Percentiles rank a stretch among this genome's conserved stretches.
These are phyloP conservation scores for Cottus gobio DNA, from an alignment of 2,113 vertebrate genomes.

Conservation along the genomic window DNA sequence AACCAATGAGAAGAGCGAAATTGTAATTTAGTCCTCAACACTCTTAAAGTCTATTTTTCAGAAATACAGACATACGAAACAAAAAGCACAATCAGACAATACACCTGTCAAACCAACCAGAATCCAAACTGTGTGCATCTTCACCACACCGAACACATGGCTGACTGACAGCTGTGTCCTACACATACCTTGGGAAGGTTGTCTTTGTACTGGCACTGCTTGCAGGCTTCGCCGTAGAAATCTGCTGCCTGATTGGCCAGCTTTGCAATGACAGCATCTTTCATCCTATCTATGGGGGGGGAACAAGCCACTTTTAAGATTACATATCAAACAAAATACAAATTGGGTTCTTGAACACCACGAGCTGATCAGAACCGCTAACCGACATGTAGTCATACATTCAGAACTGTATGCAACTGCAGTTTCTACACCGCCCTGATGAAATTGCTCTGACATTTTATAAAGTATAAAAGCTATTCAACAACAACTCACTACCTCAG, in stretches of 20 bases:
- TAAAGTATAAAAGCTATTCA: slow-evolving; percentile 12
- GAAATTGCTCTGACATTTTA: neutral
- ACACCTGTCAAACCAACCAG: slow-evolving; percentile 19
- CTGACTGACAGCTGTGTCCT: neutral
- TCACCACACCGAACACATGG: slow-evolving; percentile 2
- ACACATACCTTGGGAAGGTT: slow-evolving; percentile 95
- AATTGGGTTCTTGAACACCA: neutral
- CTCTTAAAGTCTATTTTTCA: slow-evolving; percentile 1
- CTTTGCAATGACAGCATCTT: slow-evolving; percentile 96
- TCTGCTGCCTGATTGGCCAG: slow-evolving; percentile 97
- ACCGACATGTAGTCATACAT: neutral
- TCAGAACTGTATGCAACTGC: neutral
- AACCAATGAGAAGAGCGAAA: slow-evolving; percentile 55
- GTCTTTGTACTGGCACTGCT: slow-evolving; percentile 98
- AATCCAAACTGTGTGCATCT: slow-evolving; percentile 7
- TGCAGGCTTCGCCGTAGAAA: slow-evolving; percentile 97
- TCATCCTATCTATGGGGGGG: slow-evolving; percentile 92
- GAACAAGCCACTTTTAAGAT: slow-evolving; percentile 7
- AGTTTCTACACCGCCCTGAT: neutral
- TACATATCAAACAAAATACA: neutral
- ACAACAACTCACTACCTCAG: slow-evolving; percentile 11
- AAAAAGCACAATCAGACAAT: slow-evolving; percentile 36
- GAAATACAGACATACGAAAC: slow-evolving; percentile 24
- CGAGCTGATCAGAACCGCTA: neutral
- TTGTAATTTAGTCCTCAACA: slow-evolving; percentile 37